phyloP scores from a whole-genome alignment of 2,888 invertebrate genomes.

The Glomeris marginata region DNA sequence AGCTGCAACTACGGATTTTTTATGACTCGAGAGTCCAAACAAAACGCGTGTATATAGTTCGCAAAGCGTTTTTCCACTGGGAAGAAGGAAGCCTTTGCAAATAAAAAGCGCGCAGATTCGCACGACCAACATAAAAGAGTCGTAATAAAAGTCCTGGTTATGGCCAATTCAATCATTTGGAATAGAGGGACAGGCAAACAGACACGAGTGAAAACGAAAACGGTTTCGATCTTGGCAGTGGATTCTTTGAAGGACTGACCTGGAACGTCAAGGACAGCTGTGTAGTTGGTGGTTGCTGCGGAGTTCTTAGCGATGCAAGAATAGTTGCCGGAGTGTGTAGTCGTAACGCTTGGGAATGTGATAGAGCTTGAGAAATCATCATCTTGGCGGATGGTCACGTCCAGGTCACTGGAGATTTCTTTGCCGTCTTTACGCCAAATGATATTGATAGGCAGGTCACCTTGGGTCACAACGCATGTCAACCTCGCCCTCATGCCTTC shows the following conservation, averaged over 20 bases:
- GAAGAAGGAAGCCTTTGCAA: too few species aligned
- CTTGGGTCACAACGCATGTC: constrained; percentile 18
- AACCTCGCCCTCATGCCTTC: constrained; percentile 16
- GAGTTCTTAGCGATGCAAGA: constrained; percentile 15
- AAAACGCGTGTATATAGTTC: too few species aligned
- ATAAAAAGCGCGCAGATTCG: too few species aligned
- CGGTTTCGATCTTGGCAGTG: neutral
- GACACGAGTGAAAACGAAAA: constrained; percentile 2
- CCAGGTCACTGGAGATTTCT: constrained; percentile 11
- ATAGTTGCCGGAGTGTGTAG: constrained; percentile 13
- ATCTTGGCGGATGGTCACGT: constrained; percentile 13
- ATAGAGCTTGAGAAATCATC: constrained; percentile 16
- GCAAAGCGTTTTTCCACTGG: too few species aligned
- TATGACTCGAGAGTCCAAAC: too few species aligned
- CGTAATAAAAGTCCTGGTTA: too few species aligned
- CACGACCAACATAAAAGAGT: too few species aligned
- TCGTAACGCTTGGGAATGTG: constrained; percentile 14
- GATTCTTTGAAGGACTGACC: constrained; percentile 5
- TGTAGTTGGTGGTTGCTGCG: constrained; percentile 14
- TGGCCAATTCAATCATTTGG: neutral
- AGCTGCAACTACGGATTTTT: too few species aligned
- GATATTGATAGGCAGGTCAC: constrained; percentile 31
- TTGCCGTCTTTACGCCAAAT: constrained; percentile 32
- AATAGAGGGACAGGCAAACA: constrained; percentile 13
- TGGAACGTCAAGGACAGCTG: constrained; percentile 12